Evolutionary conservation across 2,888 invertebrate species (phyloP).

Genomic region (Pediacus dermestoides): DNA sequence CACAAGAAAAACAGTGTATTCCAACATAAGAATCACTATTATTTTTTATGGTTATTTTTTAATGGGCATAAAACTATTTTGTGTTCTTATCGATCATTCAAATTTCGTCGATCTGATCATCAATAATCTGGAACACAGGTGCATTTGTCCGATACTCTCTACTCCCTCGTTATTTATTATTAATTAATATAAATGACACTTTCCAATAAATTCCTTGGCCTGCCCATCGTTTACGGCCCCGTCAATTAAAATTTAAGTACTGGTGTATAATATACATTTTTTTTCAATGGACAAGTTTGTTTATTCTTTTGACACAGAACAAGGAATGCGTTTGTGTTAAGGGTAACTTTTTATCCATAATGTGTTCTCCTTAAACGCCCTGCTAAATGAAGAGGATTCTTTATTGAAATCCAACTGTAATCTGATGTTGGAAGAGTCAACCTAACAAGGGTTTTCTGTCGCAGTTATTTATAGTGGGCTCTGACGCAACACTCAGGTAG

Average conservation of each 20-base stretch:
- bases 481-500: constrained; percentile 51
- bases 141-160: constrained; percentile 22
- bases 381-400: constrained; percentile 12
- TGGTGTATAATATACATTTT: constrained; percentile 27
- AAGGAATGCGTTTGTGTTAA: constrained; percentile 41
- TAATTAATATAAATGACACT: constrained; percentile 48
- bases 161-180: constrained; percentile 39
- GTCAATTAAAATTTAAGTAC: constrained; percentile 48
- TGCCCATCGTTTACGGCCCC: constrained; percentile 40
- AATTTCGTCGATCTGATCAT: no score
- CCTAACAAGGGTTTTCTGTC: constrained; percentile 50
- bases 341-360: constrained; percentile 39
- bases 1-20: no score
- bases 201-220: constrained; percentile 40
- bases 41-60: no score
- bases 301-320: constrained; percentile 47
- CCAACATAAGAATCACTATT: no score
- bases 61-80: no score
- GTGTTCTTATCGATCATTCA: no score
- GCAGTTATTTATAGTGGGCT: constrained; percentile 48
- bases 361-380: constrained; percentile 22
- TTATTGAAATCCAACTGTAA: constrained; percentile 37
- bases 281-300: constrained; percentile 45
- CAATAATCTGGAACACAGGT: constrained; percentile 30
- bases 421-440: constrained; percentile 44